phyloP scores from a whole-genome alignment of 2,797 vertebrate genomes.

The Limosa lapponica region DNA sequence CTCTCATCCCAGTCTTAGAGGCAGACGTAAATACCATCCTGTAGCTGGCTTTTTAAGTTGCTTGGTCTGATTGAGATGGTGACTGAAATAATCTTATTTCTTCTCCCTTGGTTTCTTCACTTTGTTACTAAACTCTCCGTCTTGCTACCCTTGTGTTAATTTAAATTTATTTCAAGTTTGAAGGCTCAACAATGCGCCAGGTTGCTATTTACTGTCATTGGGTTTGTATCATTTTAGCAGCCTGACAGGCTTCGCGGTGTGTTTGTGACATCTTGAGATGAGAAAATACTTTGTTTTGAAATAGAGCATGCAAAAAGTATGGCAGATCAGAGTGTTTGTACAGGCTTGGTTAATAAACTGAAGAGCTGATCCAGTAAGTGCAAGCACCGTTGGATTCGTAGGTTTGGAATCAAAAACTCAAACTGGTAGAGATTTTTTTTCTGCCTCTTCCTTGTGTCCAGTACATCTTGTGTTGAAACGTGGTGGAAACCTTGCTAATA shows the following conservation, averaged over 20 bases:
- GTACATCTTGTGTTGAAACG: not conserved
- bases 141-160: slow-evolving; percentile 6
- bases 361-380: not conserved
- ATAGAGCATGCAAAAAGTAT: not conserved
- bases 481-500: not conserved
- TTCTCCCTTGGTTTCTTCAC: slow-evolving; percentile 18
- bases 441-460: not conserved
- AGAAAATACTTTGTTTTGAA: not conserved
- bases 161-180: slow-evolving; percentile 1
- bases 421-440: not conserved
- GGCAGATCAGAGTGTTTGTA: not conserved
- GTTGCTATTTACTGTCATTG: slow-evolving; percentile 10
- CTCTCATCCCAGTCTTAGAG: slow-evolving; percentile 4
- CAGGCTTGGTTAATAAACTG: not conserved
- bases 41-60: slow-evolving; percentile 12
- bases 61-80: not conserved
- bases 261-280: not conserved
- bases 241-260: not conserved
- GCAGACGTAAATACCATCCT: not conserved
- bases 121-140: not conserved
- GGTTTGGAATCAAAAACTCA: not conserved
- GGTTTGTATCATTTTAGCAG: not conserved
- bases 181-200: not conserved
- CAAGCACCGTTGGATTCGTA: not conserved
- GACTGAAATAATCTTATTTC: not conserved